Evolutionary conservation across 2,113 vertebrate genomes (phyloP), one percentile per base, ranked within the genome.

Genomic region (Chamaetylas fuelleborni): DNA sequence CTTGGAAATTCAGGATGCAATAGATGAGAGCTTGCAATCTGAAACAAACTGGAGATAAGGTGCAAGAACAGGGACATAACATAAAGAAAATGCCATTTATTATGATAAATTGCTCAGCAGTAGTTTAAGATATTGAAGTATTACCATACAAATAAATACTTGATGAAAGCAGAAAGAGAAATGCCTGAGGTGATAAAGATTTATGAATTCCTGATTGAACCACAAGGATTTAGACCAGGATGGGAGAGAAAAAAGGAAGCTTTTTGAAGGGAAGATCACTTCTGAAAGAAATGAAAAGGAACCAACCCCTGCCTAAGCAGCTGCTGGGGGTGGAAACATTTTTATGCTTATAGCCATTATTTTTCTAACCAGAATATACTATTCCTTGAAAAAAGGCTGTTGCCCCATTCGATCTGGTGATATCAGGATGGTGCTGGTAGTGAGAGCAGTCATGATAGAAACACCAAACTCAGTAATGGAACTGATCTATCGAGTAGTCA

Each of bases 81-180:
- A 29, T 58, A 64, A 86, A 93, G 70, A 34, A 93, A 92, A 62
- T 78, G 14, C 8, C 76, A 81, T 81, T 96, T 95, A 78, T 78
- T 88, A 90, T 90, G 79, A 86, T 70, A 80, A 88, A 94, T 83
- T 36, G 31, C 43, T 89, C 61, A 82, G 26, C 26, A 64, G 85
- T 86, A 56, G 60, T 95, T 95, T 80, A 78, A 88, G 31, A 14
- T 77, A 78, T 28, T 66, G 79, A 86, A 74, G 19, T 86, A 88
- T 94, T 90, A 86, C 42, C 87, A 88, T 88, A 88, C 60, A 96
- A 96, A 97, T 88, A 94, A 95, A 94, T n/a, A 90, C 40, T 56
- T 86, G 82, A 88, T 94, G 90, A 93, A 86, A 94, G n/a, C 58
- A 93, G 62, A 93, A 81, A 40, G 71, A 67, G 60, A 85, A 88